Evolutionary conservation across 2,888 invertebrate genomes (phyloP), one percentile per base, ranked within the genome.

Genomic region (Sphinx pinastri): DNA sequence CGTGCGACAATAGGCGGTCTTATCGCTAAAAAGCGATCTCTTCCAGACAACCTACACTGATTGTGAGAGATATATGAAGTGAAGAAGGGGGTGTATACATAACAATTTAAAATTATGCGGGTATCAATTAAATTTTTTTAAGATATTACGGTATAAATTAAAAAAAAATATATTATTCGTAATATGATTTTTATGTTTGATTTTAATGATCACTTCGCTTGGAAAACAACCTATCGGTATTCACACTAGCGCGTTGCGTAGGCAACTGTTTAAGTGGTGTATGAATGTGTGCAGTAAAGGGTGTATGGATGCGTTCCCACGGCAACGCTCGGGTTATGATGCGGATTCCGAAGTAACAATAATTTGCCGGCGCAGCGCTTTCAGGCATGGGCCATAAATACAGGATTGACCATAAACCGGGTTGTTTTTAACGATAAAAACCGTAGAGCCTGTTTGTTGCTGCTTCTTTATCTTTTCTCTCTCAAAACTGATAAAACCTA

Each of bases 261-360:
- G 68, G 71, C 77, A 72, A 68, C 19, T 49, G 63, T 63, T 49
- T 11, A 47, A 68, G 73, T 72, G 73, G 68, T 63, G 76, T 66
- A 70, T 68, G 69, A 72, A 79, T 76, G 81, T 81, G 81, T 80
- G 78, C 79, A 77, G 79, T 84, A 83, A 78, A 79, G 77, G 78
- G 76, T 75, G 75, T 77, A 79, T 75, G 79, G 80, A 81, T 83
- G 79, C 80, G 84, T 91, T 92, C 90, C 90, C 90, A 91, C 91
- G 90, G 88, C 86, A 85, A 88, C 86, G 82, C 83, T 79, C 79
- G 79, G 81, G 77, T 77, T 80, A 79, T 82, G 78, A 81, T 80
- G 81, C 79, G 76, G 76, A 82, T 80, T 79, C 81, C 78, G 74
- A 79, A 86, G 77, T 84, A 83, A 84, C 84, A 87, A 86, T 87